Percentiles rank a stretch among this genome's conserved stretches.
Conservation (phyloP, 2,888 invertebrate genomes). For the Eutolmus rufibarbis region DNA sequence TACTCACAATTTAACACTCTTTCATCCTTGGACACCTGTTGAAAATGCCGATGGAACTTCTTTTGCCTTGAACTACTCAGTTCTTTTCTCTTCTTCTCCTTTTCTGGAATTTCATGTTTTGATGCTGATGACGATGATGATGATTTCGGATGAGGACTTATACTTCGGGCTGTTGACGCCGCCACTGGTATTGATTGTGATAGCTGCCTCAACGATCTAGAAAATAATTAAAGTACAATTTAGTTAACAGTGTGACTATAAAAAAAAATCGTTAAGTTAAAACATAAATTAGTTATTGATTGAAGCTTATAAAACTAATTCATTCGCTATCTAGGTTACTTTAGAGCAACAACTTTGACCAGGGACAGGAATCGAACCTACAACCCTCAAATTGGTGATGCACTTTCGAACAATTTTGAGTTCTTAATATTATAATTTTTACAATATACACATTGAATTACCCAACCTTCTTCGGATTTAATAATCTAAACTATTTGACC, state of each 20-base stretch:
- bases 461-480: too few relatives aligned
- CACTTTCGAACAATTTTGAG: too few relatives aligned
- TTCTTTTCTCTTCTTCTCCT: slow-evolving; percentile 61
- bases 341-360: too few relatives aligned
- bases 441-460: too few relatives aligned
- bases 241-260: neutral
- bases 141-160: slow-evolving; percentile 53
- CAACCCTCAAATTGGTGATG: too few relatives aligned
- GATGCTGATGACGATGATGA: slow-evolving; percentile 51
- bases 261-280: neutral
- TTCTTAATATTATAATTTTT: too few relatives aligned
- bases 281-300: too few relatives aligned
- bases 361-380: too few relatives aligned
- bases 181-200: slow-evolving; percentile 51
- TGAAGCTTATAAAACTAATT: too few relatives aligned
- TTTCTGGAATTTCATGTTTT: slow-evolving; percentile 55
- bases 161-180: slow-evolving; percentile 54
- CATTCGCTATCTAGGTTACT: too few relatives aligned
- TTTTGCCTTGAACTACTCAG: slow-evolving; percentile 73
- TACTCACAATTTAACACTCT: slow-evolving; percentile 83
- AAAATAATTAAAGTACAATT: slow-evolving; percentile 18
- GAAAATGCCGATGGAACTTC: slow-evolving; percentile 88
- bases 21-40: slow-evolving; percentile 83
- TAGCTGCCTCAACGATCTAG: slow-evolving; percentile 54
- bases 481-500: too few relatives aligned